Conservation (phyloP, 2,797 vertebrate species). For the Fistularia commersonii region DNA sequence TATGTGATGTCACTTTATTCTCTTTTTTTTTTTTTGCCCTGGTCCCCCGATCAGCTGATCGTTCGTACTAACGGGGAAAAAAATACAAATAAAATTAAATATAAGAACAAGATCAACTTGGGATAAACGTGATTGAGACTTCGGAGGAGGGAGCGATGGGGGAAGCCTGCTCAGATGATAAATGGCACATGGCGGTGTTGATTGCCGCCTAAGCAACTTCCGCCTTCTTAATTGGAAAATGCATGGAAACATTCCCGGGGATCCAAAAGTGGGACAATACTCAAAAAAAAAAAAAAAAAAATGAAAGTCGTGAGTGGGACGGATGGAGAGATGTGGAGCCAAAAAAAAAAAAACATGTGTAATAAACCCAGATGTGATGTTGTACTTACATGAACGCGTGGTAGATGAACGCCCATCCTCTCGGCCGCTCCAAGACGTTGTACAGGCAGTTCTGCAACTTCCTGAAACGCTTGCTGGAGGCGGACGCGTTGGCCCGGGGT, state of each 20-base stretch:
- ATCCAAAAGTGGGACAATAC: constrained; percentile 1
- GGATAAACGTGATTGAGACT: too few relatives aligned
- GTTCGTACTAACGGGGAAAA: too few relatives aligned
- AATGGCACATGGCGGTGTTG: constrained; percentile 33
- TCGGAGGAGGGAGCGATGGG: constrained; percentile 45
- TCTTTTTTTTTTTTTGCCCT: too few relatives aligned
- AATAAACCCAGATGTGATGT: too few relatives aligned
- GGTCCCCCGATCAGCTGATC: too few relatives aligned
- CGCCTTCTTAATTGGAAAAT: constrained; percentile 54
- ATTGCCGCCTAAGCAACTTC: constrained; percentile 47
- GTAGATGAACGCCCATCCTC: constrained; percentile 97
- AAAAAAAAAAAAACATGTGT: background rate
- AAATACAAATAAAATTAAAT: constrained; percentile 32
- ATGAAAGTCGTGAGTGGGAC: background rate
- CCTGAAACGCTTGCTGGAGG: constrained; percentile 84
- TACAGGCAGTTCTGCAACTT: constrained; percentile 93
- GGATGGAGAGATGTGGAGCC: too few relatives aligned
- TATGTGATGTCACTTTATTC: too few relatives aligned
- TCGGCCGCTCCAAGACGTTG: constrained; percentile 95
- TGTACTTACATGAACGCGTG: constrained; percentile 94
- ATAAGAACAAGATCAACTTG: constrained; percentile 6
- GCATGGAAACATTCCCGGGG: constrained; percentile 35
- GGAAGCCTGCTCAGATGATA: constrained; percentile 53
- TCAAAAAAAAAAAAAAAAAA: background rate
- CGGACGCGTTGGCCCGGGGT: constrained; percentile 64